A percentile compares a stretch with the other conserved stretches of the same genome.
Evolutionary conservation across 2,797 vertebrate species (phyloP).

Genomic region (Prionace glauca): DNA sequence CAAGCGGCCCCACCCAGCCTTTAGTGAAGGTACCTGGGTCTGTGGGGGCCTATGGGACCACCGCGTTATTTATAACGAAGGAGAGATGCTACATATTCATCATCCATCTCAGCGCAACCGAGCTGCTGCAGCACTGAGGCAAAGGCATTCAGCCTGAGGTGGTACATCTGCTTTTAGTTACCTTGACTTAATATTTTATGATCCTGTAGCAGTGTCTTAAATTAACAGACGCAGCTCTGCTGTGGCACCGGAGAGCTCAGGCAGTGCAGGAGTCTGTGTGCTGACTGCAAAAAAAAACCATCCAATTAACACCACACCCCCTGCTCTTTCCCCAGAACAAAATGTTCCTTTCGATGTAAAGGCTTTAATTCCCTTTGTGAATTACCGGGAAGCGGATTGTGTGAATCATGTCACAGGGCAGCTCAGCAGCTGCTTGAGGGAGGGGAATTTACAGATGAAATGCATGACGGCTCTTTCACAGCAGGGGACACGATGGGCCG

Average conservation of each 20-base stretch:
- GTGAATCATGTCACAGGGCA: no score
- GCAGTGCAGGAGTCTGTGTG: neutral
- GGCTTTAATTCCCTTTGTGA: no score
- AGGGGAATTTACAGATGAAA: no score
- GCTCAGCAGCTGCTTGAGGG: no score
- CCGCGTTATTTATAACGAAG: neutral
- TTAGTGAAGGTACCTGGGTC: neutral
- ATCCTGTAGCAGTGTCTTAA: neutral
- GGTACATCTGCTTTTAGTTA: neutral
- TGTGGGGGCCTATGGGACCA: neutral
- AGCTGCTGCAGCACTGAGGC: neutral
- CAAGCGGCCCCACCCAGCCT: neutral
- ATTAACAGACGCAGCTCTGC: neutral
- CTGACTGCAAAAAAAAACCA: neutral
- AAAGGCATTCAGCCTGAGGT: neutral
- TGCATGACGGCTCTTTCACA: neutral
- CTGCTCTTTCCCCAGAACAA: neutral
- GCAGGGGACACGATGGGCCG: no score
- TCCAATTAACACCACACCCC: neutral
- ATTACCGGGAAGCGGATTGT: no score
- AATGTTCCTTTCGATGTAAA: no score
- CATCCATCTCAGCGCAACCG: neutral
- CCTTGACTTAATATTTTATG: neutral
- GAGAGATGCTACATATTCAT: neutral
- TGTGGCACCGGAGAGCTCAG: no score